phyloP scores from a whole-genome alignment of 2,113 vertebrate species.

The Tinamus guttatus region DNA sequence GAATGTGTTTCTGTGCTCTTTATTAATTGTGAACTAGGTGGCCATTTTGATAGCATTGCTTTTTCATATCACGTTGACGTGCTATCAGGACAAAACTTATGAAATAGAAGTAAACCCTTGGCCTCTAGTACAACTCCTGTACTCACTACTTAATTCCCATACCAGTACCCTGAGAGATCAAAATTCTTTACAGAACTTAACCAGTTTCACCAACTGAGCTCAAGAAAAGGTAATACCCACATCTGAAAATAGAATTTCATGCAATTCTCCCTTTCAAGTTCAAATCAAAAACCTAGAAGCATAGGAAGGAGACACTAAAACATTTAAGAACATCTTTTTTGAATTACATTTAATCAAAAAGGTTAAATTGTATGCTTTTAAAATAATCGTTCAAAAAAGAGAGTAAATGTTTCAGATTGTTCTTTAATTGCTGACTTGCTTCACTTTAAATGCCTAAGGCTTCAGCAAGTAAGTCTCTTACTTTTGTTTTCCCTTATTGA shows the following conservation, averaged over 20 bases:
- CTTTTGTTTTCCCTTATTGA: constrained; percentile 1
- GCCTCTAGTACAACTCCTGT: background rate
- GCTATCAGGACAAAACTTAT: background rate
- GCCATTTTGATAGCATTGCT: background rate
- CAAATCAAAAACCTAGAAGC: background rate
- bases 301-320: background rate
- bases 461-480: constrained; percentile 38
- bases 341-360: constrained; percentile 7
- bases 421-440: constrained; percentile 4
- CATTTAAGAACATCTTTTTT: constrained; percentile 11
- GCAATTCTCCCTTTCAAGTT: background rate
- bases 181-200: background rate
- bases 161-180: background rate
- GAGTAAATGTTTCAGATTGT: background rate
- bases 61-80: background rate
- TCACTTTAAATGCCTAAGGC: constrained; percentile 4
- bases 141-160: background rate
- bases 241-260: background rate
- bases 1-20: background rate
- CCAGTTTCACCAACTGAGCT: background rate
- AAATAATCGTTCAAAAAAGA: background rate
- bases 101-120: background rate
- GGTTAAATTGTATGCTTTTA: background rate
- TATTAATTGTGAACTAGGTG: background rate
- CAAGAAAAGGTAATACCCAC: background rate